These are phyloP conservation scores for Heliothis peltigera DNA, from an alignment of 2,888 invertebrate species.

Conservation along the genomic window DNA sequence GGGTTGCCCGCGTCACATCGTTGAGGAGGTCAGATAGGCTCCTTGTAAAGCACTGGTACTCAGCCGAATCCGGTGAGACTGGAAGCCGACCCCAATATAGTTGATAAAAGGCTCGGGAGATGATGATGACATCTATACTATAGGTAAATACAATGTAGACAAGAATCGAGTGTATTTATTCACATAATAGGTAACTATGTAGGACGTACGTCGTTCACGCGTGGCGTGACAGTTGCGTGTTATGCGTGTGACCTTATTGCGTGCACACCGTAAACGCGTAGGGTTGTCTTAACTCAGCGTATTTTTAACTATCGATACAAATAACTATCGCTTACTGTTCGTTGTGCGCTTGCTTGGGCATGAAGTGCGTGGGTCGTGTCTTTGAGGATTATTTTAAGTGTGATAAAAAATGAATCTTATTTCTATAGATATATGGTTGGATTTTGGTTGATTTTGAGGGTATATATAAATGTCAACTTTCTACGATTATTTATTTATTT, in stretches of 20 bases:
- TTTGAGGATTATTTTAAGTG: constrained; percentile 35
- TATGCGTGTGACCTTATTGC: constrained; percentile 56
- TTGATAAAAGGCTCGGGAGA: too few relatives aligned
- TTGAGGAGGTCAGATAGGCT: too few relatives aligned
- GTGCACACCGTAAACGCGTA: constrained; percentile 43
- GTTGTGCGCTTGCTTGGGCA: constrained; percentile 31
- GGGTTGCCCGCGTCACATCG: too few relatives aligned
- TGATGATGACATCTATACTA: too few relatives aligned
- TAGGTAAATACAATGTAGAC: too few relatives aligned
- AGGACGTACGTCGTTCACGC: constrained; percentile 25
- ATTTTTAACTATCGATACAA: constrained; percentile 54
- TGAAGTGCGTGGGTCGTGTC: constrained; percentile 25
- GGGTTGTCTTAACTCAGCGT: constrained; percentile 54
- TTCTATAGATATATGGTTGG: background rate
- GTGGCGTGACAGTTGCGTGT: constrained; percentile 45
- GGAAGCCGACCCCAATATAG: too few relatives aligned
- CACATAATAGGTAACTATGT: too few relatives aligned
- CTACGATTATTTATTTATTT: too few relatives aligned
- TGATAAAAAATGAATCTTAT: background rate
- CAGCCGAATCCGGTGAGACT: too few relatives aligned
- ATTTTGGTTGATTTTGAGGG: background rate
- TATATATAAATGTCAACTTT: too few relatives aligned
- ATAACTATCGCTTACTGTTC: constrained; percentile 37
- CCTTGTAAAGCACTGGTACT: too few relatives aligned
- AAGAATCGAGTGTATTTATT: too few relatives aligned